phyloP scores from a whole-genome alignment of 2,797 vertebrate species.

The Numenius phaeopus region DNA sequence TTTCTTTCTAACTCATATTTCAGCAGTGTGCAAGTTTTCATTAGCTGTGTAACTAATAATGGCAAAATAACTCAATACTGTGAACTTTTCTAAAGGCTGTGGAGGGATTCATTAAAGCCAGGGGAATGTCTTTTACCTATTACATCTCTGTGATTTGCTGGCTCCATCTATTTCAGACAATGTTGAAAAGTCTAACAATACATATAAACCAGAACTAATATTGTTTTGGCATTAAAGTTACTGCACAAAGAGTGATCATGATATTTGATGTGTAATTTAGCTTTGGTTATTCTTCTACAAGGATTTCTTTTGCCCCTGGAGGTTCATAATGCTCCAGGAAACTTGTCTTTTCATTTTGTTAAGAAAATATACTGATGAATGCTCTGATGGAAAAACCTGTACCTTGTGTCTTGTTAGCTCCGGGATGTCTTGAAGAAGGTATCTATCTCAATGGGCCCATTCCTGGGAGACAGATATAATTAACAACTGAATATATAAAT shows the following conservation, averaged over 20 bases:
- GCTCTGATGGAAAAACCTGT: not conserved
- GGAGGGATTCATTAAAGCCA: constrained; percentile 43
- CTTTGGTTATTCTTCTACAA: constrained; percentile 45
- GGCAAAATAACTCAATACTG: constrained; percentile 5
- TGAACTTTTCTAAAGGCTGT: constrained; percentile 51
- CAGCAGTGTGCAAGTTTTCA: not conserved
- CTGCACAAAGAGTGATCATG: constrained; percentile 20
- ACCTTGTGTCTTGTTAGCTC: constrained; percentile 21
- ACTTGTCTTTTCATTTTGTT: constrained; percentile 36
- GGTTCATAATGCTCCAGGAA: constrained; percentile 29
- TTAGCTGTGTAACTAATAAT: constrained; percentile 1
- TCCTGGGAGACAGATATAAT: not conserved
- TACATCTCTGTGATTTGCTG: not conserved
- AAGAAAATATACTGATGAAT: constrained; percentile 44
- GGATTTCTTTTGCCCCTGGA: constrained; percentile 5
- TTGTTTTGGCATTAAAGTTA: constrained; percentile 56
- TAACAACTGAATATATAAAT: not conserved
- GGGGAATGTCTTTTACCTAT: not conserved
- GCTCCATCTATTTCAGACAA: not conserved
- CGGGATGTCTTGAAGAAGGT: not conserved
- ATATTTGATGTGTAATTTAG: constrained; percentile 38
- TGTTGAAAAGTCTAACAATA: not conserved
- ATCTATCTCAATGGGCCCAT: not conserved
- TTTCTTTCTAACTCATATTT: not conserved
- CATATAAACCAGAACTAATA: constrained; percentile 32